Percentiles rank a stretch among this genome's conserved stretches.
phyloP scores from a whole-genome alignment of 2,113 vertebrate species.

The Burhinus bistriatus region DNA sequence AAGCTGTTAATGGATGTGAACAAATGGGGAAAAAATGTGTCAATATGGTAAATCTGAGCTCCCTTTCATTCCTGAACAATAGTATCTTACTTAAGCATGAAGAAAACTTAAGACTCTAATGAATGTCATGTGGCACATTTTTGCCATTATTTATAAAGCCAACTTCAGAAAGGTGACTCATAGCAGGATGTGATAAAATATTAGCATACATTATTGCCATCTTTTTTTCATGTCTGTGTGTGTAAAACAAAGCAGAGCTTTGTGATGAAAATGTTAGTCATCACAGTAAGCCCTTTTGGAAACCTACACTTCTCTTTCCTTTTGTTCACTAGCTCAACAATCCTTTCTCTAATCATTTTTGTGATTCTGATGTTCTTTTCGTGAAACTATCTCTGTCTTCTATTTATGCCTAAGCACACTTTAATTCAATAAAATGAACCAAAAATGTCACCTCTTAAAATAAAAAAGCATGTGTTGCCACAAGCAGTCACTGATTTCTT shows the following conservation, averaged over 20 bases:
- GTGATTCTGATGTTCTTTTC: not conserved
- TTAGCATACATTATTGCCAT: not conserved
- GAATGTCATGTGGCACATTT: not conserved
- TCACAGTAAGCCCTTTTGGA: not conserved
- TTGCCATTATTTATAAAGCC: slow-evolving; percentile 7
- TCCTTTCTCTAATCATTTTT: not conserved
- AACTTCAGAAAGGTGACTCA: not conserved
- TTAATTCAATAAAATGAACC: not conserved
- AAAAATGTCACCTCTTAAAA: not conserved
- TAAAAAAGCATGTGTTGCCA: not conserved
- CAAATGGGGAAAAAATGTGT: slow-evolving; percentile 39
- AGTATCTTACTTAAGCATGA: not conserved
- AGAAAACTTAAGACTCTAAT: not conserved
- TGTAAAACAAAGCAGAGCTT: not conserved
- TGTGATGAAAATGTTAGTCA: not conserved
- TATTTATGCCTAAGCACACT: not conserved
- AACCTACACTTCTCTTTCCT: not conserved
- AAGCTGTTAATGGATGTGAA: slow-evolving; percentile 66
- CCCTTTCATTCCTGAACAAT: slow-evolving; percentile 30
- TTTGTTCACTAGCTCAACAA: not conserved
- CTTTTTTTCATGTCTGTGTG: not conserved
- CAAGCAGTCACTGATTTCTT: not conserved
- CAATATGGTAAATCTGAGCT: slow-evolving; percentile 34
- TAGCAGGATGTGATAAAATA: not conserved
- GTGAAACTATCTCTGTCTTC: not conserved